Evolutionary conservation across 1,140 invertebrate species (phyloP), one percentile per base, ranked within the genome.

Genomic region (Heliconius congener): DNA sequence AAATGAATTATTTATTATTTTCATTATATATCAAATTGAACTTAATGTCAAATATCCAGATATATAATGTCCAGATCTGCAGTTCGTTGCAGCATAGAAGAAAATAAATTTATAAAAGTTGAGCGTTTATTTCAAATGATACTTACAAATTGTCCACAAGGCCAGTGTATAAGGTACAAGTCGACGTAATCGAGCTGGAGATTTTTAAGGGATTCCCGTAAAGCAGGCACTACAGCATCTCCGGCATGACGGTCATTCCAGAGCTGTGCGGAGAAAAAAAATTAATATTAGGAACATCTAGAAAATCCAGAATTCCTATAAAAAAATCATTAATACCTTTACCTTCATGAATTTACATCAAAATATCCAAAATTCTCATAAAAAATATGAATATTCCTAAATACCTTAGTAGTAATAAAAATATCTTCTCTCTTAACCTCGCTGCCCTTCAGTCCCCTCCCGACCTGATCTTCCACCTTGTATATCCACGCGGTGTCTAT

Each of bases 401-500:
- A 73, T 83, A 97, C 97, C 95, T 98, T 98, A 46, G 96, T 97
- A 34, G 96, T 96, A 78, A 99, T 96, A 92, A 98, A 99, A 2
- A 99, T 83, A 52, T 99, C 98, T 85, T 99, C 97, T 79, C 99
- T 95, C 13, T 66, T 66, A 9, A 66, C 60, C 9, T 13, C 13
- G 97, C 97, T 81, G 97, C 96, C 96, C 88, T 97, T 96, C 9
- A 99, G 90, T 1, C 96, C 98, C 66, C 94, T 90, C 1, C 98
- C 98, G 73, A 99, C 96, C 91, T 98, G 97, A 30, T 95, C 89
- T 91, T 99, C 98, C 86, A 99, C 98, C 79, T 95, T 95, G 93
- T 99, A 99, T 82, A 96, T 95, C 82, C 95, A 96, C 52, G 98
- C 98, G 85, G 98, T 98, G 91, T 99, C 98, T 82, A 99, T 96